These are phyloP conservation scores for Ptilorrhoa leucosticta DNA, from an alignment of 2,113 vertebrate genomes.

Conservation along the genomic window DNA sequence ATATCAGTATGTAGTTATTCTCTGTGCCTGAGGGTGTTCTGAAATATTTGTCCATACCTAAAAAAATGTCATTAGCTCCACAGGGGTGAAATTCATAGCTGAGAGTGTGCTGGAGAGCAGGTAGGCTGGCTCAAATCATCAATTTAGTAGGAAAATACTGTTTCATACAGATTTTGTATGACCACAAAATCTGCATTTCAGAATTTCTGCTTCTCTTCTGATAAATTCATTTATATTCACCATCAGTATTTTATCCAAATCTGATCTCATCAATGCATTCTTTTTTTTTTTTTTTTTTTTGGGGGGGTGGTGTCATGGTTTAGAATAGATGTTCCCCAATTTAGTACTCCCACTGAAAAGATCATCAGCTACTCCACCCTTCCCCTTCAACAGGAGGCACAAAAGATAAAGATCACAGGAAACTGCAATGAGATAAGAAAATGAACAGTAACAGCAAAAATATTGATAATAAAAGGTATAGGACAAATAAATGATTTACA, in stretches of 20 bases:
- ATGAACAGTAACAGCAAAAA: fast-evolving
- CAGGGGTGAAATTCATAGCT: not conserved
- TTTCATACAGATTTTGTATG: not conserved
- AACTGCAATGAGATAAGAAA: not conserved
- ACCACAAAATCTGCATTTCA: not conserved
- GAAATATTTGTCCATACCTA: not conserved
- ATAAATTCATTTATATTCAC: not conserved
- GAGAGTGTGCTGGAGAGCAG: too few relatives aligned
- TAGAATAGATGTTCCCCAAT: not conserved
- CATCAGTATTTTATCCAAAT: not conserved
- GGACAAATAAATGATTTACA: not conserved
- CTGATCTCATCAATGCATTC: fast-evolving
- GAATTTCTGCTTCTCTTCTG: not conserved
- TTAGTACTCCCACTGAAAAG: not conserved
- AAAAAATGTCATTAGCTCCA: not conserved
- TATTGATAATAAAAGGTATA: not conserved
- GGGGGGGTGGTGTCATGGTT: fast-evolving
- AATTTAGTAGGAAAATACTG: not conserved
- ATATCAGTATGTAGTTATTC: not conserved
- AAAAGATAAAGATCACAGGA: not conserved
- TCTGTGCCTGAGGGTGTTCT: not conserved
- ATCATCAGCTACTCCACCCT: not conserved
- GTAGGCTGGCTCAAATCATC: not conserved
- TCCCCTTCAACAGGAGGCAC: not conserved
- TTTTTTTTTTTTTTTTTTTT: not conserved